Conservation (phyloP, 2,888 invertebrate genomes). For the Apeira syringaria region DNA sequence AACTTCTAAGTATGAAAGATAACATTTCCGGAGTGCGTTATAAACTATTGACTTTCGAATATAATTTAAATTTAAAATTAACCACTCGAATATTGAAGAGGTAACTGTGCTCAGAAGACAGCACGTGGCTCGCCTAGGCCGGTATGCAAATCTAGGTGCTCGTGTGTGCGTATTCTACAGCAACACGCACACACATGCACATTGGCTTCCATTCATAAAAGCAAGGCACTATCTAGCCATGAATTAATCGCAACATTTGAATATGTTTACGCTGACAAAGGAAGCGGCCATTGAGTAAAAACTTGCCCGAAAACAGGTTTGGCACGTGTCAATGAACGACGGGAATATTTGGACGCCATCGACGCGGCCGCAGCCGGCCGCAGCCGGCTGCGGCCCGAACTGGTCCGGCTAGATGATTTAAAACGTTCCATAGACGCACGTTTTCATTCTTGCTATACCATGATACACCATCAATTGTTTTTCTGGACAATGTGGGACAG, state of each 20-base stretch:
- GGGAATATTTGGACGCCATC: conserved; percentile 75
- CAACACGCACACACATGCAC: conserved; percentile 60
- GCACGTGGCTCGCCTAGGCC: conserved; percentile 72
- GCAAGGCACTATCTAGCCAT: conserved; percentile 77
- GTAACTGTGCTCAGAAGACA: conserved; percentile 69
- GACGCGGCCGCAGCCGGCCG: too few relatives aligned
- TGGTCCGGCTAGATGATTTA: conserved; percentile 72
- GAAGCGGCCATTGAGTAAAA: conserved; percentile 82
- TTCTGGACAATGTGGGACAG: too few relatives aligned
- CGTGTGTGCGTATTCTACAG: conserved; percentile 49
- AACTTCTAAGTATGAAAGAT: conserved; percentile 46
- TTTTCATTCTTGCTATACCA: conserved; percentile 57
- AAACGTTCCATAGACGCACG: conserved; percentile 67
- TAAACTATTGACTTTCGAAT: conserved; percentile 69
- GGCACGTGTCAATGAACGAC: conserved; percentile 83
- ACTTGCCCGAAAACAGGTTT: conserved; percentile 78
- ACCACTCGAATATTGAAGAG: conserved; percentile 74
- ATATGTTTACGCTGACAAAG: conserved; percentile 81
- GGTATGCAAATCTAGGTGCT: conserved; percentile 71
- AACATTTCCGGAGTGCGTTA: conserved; percentile 48
- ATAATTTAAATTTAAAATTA: conserved; percentile 74
- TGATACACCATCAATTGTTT: too few relatives aligned
- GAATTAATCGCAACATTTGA: conserved; percentile 84
- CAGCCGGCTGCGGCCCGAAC: conserved; percentile 40
- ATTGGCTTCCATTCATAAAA: conserved; percentile 78